Conservation (phyloP, 1,140 invertebrate species). For the Chionoecetes opilio region DNA sequence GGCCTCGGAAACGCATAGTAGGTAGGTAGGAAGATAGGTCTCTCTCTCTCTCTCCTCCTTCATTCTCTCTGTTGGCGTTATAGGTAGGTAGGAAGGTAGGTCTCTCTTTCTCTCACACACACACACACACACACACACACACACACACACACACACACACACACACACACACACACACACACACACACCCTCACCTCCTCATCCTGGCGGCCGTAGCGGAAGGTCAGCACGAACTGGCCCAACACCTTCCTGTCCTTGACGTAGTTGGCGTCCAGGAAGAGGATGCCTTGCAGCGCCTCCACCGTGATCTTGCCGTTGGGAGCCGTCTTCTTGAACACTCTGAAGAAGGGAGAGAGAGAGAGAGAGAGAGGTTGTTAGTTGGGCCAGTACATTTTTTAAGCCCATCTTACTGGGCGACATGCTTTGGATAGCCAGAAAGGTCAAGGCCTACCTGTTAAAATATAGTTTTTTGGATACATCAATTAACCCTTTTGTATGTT, state of each 20-base stretch:
- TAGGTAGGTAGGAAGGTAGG: too few species aligned
- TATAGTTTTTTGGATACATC: too few species aligned
- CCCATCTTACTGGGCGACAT: too few species aligned
- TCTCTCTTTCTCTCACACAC: too few species aligned
- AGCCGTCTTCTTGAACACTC: slow-evolving; percentile 97
- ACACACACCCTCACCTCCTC: slow-evolving; percentile 90
- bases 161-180: slow-evolving; percentile 13
- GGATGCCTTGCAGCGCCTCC: slow-evolving; percentile 87
- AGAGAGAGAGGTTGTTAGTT: neutral
- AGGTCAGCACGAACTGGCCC: slow-evolving; percentile 97
- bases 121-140: neutral
- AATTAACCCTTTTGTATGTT: too few species aligned
- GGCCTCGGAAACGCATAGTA: too few species aligned
- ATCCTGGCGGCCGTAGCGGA: slow-evolving; percentile 98
- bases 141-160: slow-evolving; percentile 39
- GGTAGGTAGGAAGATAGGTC: too few species aligned
- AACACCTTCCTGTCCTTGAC: slow-evolving; percentile 93
- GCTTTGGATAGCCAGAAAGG: too few species aligned
- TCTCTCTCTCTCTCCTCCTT: too few species aligned
- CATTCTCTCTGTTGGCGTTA: too few species aligned
- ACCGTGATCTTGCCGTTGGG: slow-evolving; percentile 97
- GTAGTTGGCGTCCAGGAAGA: slow-evolving; percentile 87
- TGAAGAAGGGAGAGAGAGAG: slow-evolving; percentile 90
- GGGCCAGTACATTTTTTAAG: too few species aligned
- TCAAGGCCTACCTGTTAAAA: too few species aligned